Conservation (phyloP, 2,888 invertebrate species). For the Heteromurus nitidus region DNA sequence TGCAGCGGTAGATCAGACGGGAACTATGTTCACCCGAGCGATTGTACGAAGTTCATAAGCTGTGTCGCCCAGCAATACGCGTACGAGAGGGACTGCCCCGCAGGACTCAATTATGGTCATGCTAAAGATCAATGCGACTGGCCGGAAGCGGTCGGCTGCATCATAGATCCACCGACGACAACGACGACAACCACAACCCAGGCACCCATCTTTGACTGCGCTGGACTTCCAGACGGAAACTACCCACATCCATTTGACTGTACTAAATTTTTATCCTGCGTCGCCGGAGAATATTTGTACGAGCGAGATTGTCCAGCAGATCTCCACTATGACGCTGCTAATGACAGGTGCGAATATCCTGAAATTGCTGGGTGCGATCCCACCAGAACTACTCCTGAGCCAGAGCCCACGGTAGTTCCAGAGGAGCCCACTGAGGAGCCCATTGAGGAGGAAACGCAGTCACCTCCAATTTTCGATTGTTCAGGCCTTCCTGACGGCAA, state of each 20-base stretch:
- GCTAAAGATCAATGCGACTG: constrained; percentile 34
- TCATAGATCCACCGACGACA: constrained; percentile 25
- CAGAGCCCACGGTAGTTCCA: not conserved
- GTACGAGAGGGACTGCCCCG: constrained; percentile 56
- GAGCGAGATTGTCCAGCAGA: constrained; percentile 3
- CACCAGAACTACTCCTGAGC: not conserved
- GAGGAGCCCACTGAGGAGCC: not conserved
- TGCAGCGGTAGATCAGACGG: constrained; percentile 54
- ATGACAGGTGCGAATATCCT: not conserved
- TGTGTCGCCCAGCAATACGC: constrained; percentile 63
- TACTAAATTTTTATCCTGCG: constrained; percentile 18
- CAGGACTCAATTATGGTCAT: constrained; percentile 38
- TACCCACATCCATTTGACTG: constrained; percentile 4
- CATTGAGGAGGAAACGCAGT: no score
- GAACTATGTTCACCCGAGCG: constrained; percentile 57
- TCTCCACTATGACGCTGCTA: constrained; percentile 4
- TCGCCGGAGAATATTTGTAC: constrained; percentile 19
- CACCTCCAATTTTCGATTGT: constrained; percentile 6
- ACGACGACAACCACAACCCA: constrained; percentile 10
- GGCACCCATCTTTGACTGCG: not conserved
- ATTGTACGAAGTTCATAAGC: constrained; percentile 59
- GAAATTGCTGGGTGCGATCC: constrained; percentile 13
- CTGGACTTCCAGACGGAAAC: not conserved
- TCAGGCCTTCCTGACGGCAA: not conserved
- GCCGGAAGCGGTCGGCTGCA: constrained; percentile 29